Base-by-base conservation (phyloP, 2,113 vertebrate genomes). In the Astatoreochromis straeleni region DNA sequence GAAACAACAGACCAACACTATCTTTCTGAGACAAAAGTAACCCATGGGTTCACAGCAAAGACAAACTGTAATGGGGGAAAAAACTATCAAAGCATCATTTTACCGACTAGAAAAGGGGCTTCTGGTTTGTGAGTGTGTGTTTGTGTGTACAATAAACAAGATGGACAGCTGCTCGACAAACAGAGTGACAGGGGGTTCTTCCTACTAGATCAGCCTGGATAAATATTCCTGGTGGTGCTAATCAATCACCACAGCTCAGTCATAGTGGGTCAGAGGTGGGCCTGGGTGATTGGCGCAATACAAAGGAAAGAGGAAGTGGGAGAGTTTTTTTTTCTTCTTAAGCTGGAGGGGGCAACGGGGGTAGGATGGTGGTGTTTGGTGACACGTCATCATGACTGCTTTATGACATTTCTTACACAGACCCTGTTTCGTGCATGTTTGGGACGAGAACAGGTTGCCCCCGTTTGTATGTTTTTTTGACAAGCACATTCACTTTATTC, bases 291-390 rank as follows among this genome's bases (percentile, higher is more conserved):
- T 84, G 93, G 85, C 17, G 70, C 82, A 81, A 93, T 81, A 93
- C 87, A 92, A 94, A 89, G 89, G 53, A 70, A 88, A 87, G 81
- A 91, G 94, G 93, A 95, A 94, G 93, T 93, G 82, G 26, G 57
- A 53, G 65, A 85, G 80, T 1, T 83, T 33, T 80, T 85, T 47
- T 73, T 45, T 82, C 45, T 85, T 24, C 73, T 84, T 51, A 65
- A 82, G 33, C 29, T 19, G 60, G 11, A 16, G 35, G 54, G 24
- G 33, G 68, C 40, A 53, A 63, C 3, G 4, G 80, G 75, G 31
- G 70, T 73, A 42, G 21, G 40, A 53, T 10, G 47, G 80, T 21
- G 57, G n/a, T 73, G 85, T 68, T 68, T 82, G 79, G 33, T 73
- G 85, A 73, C 81, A 57, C 82, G 83, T 63, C 81, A 80, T 60